These are phyloP conservation scores for Mya arenaria DNA, from an alignment of 1,140 invertebrate genomes.

Conservation along the genomic window DNA sequence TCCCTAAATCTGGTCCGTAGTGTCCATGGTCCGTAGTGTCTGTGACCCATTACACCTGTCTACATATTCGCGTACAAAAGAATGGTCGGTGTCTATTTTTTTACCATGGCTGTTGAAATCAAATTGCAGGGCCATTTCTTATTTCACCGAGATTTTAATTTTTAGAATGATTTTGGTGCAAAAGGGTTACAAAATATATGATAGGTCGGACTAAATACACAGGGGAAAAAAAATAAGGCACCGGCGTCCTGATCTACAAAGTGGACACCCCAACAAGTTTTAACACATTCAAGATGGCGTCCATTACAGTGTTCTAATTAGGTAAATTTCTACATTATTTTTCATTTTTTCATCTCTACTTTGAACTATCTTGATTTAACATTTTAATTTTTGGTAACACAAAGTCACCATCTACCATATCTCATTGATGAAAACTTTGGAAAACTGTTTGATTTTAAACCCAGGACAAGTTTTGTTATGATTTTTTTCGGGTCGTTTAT, in stretches of 20 bases:
- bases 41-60: too few relatives aligned
- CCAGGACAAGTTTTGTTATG: neutral
- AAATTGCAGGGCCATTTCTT: too few relatives aligned
- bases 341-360: neutral
- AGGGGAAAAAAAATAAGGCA: too few relatives aligned
- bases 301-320: slow-evolving; percentile 47
- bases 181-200: too few relatives aligned
- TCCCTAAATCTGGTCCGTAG: too few relatives aligned
- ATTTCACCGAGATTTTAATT: too few relatives aligned
- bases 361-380: neutral
- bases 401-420: neutral
- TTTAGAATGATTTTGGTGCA: too few relatives aligned
- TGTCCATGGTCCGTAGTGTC: too few relatives aligned
- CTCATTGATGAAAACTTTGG: neutral
- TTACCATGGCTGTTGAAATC: too few relatives aligned
- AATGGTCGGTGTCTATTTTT: too few relatives aligned
- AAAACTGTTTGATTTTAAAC: neutral
- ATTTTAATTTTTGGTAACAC: neutral
- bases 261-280: slow-evolving; percentile 59
- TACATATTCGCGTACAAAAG: too few relatives aligned
- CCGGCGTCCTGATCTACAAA: slow-evolving; percentile 44
- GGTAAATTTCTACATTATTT: neutral
- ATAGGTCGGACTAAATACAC: too few relatives aligned
- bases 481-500: neutral
- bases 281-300: slow-evolving; percentile 69